Conservation (phyloP, 1,140 invertebrate species). For the Anastrepha ludens region DNA sequence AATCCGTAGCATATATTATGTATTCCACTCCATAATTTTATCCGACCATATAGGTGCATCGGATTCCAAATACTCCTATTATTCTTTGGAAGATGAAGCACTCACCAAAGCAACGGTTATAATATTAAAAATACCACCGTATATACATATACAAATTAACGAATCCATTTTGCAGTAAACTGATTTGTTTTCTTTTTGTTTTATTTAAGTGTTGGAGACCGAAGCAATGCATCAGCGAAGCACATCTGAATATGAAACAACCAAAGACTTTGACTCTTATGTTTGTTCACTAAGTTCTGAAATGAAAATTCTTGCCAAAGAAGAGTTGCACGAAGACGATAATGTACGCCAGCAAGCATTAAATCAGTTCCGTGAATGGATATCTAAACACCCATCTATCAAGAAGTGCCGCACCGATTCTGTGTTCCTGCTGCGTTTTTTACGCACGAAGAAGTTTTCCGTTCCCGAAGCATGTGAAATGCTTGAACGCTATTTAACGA, state of each 20-base stretch:
- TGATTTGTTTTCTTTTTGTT: not conserved
- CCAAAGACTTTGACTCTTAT: conserved; percentile 68
- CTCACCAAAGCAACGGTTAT: too few species aligned
- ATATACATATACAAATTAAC: too few species aligned
- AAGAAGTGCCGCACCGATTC: conserved; percentile 85
- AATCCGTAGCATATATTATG: too few species aligned
- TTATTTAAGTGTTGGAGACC: conserved; percentile 71
- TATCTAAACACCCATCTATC: conserved; percentile 84
- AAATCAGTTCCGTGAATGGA: conserved; percentile 84
- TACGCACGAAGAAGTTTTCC: conserved; percentile 90
- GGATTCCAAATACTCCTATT: too few species aligned
- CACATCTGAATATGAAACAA: conserved; percentile 65
- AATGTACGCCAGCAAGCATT: conserved; percentile 81
- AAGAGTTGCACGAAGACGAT: conserved; percentile 84
- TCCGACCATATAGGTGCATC: too few species aligned
- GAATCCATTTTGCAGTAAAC: too few species aligned
- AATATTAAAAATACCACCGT: too few species aligned
- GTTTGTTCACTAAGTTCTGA: conserved; percentile 64
- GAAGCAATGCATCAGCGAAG: conserved; percentile 68
- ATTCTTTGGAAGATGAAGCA: too few species aligned
- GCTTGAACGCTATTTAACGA: conserved; percentile 88
- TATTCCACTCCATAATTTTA: too few species aligned
- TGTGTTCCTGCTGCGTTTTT: conserved; percentile 87
- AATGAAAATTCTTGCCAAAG: conserved; percentile 77
- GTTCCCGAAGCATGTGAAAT: conserved; percentile 88